Percentiles rank a stretch among this genome's conserved stretches.
Evolutionary conservation across 2,888 invertebrate genomes (phyloP).

Genomic region (Clunio marinus): DNA sequence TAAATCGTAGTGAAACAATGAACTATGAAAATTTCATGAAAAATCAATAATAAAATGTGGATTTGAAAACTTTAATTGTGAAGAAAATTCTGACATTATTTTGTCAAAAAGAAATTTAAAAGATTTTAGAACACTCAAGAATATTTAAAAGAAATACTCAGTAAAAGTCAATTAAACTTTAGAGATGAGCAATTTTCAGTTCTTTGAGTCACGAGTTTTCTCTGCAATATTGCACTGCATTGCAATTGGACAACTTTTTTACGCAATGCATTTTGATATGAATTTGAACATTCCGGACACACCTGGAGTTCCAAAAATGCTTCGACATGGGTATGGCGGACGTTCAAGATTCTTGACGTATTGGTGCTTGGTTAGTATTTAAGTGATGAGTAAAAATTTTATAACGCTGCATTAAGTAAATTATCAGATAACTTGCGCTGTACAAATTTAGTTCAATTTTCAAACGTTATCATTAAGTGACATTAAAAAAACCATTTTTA

Average conservation of each 20-base stretch:
- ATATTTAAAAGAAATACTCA: too few relatives aligned
- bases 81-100: background rate
- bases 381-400: background rate
- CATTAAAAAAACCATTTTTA: too few relatives aligned
- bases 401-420: background rate
- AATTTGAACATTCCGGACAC: slow-evolving; percentile 51
- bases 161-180: background rate
- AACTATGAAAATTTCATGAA: background rate
- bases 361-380: slow-evolving; percentile 55
- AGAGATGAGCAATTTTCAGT: slow-evolving; percentile 51
- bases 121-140: too few relatives aligned
- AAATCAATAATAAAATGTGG: slow-evolving; percentile 19
- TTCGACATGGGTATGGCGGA: slow-evolving; percentile 46
- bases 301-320: slow-evolving; percentile 45
- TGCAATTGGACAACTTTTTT: slow-evolving; percentile 49
- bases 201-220: slow-evolving; percentile 50
- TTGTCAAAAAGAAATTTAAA: background rate
- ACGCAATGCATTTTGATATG: slow-evolving; percentile 54
- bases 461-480: too few relatives aligned
- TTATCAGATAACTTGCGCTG: background rate
- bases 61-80: background rate
- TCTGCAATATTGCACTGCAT: slow-evolving; percentile 49
- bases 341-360: slow-evolving; percentile 52
- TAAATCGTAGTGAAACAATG: too few relatives aligned
- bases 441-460: too few relatives aligned